Conservation (phyloP, 2,113 vertebrate genomes). For the Pseudonaja textilis region DNA sequence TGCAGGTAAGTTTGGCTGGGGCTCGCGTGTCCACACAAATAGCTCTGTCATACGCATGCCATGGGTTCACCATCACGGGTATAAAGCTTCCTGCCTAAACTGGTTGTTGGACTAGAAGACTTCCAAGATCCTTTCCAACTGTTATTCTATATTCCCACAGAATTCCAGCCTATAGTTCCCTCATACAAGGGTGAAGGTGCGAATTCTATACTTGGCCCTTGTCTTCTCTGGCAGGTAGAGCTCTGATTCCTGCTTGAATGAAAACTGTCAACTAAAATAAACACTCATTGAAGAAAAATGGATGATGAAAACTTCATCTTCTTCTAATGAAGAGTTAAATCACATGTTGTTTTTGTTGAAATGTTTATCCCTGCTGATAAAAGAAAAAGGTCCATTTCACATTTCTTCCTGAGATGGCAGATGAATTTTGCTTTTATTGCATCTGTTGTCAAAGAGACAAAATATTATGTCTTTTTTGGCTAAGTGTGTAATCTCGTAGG, state of each 20-base stretch:
- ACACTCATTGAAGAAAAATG: background rate
- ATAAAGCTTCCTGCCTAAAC: too few relatives aligned
- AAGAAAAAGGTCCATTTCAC: background rate
- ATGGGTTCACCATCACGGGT: too few relatives aligned
- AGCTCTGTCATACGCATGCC: too few relatives aligned
- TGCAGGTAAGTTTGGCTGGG: too few relatives aligned
- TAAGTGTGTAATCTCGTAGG: background rate
- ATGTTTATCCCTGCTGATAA: background rate
- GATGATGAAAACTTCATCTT: background rate
- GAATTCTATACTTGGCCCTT: background rate
- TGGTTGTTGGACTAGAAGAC: too few relatives aligned
- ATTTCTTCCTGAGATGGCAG: background rate
- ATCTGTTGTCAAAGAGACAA: conserved; percentile 50
- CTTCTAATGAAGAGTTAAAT: background rate
- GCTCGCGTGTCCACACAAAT: too few relatives aligned
- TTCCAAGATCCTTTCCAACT: too few relatives aligned
- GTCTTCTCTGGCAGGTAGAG: background rate
- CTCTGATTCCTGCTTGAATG: background rate
- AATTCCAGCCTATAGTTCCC: background rate
- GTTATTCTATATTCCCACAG: background rate
- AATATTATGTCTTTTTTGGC: conserved; percentile 26
- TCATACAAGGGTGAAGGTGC: background rate
- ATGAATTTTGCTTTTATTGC: background rate
- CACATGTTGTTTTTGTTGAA: background rate
- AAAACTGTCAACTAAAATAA: background rate